phyloP scores from a whole-genome alignment of 2,797 vertebrate species.

The Xenops minutus region DNA sequence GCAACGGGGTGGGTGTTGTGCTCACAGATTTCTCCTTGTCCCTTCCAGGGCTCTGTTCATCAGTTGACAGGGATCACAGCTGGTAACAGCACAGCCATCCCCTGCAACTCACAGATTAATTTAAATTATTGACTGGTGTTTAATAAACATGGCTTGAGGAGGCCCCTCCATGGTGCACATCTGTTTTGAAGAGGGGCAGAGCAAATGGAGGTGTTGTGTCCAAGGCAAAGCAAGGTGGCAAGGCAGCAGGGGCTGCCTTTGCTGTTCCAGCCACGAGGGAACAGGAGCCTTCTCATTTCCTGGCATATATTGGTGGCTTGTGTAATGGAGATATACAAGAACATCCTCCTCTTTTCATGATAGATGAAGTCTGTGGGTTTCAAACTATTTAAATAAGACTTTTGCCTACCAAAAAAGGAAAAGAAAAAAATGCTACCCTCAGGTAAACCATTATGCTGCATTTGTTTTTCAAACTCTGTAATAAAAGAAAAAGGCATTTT shows the following conservation, averaged over 20 bases:
- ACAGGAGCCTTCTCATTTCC: neutral
- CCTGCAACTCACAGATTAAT: neutral
- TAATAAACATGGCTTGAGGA: neutral
- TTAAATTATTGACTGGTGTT: neutral
- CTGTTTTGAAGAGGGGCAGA: neutral
- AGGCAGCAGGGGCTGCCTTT: neutral
- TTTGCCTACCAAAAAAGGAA: neutral
- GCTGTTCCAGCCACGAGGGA: neutral
- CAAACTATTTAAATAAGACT: neutral
- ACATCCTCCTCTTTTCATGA: neutral
- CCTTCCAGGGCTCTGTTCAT: neutral
- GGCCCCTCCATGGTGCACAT: fast-evolving
- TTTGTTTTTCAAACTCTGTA: neutral
- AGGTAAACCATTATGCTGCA: neutral
- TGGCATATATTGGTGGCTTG: neutral
- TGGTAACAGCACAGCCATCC: neutral
- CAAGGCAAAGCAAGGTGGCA: neutral
- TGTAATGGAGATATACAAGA: neutral
- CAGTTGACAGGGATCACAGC: neutral
- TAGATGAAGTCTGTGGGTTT: neutral
- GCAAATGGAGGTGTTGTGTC: neutral
- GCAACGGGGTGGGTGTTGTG: fast-evolving
- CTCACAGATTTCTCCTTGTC: neutral
- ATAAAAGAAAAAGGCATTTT: neutral
- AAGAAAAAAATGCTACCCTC: neutral